Conservation (phyloP, 2,888 invertebrate genomes). For the Noctua janthe region DNA sequence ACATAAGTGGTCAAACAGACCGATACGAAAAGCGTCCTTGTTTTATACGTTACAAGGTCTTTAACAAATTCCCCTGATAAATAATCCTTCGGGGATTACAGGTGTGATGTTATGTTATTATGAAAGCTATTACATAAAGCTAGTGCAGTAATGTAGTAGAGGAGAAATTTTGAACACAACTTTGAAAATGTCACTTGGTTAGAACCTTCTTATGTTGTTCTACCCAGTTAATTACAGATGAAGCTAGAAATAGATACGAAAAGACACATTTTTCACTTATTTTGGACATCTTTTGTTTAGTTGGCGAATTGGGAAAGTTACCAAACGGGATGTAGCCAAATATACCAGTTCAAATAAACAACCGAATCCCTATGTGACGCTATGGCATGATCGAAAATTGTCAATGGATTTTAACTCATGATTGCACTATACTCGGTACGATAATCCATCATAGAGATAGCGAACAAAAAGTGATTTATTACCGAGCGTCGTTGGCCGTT, state of each 20-base stretch:
- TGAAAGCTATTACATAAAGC: too few species aligned
- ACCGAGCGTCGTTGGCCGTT: constrained; percentile 72
- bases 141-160: too few species aligned
- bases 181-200: too few species aligned
- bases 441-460: constrained; percentile 84
- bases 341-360: constrained; percentile 24
- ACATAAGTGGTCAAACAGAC: too few species aligned
- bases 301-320: background rate
- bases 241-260: background rate
- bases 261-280: background rate
- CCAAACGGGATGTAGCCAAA: background rate
- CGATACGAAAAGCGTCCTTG: too few species aligned
- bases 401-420: constrained; percentile 76
- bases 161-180: too few species aligned
- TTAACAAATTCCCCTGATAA: too few species aligned
- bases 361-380: constrained; percentile 12
- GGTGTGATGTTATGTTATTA: too few species aligned
- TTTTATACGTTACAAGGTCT: too few species aligned
- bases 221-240: background rate
- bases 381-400: constrained; percentile 63
- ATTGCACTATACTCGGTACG: constrained; percentile 74
- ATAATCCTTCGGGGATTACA: too few species aligned
- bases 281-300: background rate
- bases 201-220: too few species aligned
- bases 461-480: constrained; percentile 80